These are phyloP conservation scores for Bilobella aurantiaca DNA, from an alignment of 1,140 invertebrate species.

Conservation along the genomic window DNA sequence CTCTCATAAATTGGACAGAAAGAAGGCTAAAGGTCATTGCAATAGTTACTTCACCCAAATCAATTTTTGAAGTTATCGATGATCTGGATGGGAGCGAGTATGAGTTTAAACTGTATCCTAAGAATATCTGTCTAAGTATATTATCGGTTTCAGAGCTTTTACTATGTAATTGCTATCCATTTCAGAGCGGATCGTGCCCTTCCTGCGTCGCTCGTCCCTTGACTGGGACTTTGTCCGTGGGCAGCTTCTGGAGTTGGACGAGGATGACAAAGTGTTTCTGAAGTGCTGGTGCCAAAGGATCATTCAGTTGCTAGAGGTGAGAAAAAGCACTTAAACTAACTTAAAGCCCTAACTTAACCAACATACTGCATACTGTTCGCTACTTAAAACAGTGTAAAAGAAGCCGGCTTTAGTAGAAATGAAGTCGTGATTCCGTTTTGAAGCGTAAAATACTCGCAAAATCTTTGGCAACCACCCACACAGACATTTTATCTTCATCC, in stretches of 20 bases:
- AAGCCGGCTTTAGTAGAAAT: no score
- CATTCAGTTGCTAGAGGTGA: constrained; percentile 29
- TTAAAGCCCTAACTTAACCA: background rate
- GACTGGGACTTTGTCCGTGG: constrained; percentile 33
- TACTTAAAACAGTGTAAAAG: no score
- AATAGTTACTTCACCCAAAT: no score
- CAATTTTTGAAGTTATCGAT: no score
- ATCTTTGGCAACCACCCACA: no score
- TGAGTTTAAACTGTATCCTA: background rate
- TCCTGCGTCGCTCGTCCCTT: constrained; percentile 25
- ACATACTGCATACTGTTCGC: no score
- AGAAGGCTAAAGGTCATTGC: no score
- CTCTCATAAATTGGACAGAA: no score
- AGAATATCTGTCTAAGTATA: background rate
- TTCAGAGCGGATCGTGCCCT: constrained; percentile 28
- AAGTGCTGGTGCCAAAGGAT: constrained; percentile 32
- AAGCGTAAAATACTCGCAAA: no score
- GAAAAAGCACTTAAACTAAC: background rate
- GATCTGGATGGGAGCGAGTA: background rate
- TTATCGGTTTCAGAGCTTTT: background rate
- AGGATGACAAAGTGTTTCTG: constrained; percentile 31
- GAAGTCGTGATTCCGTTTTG: no score
- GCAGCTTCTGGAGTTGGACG: constrained; percentile 28
- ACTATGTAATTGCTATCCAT: background rate
- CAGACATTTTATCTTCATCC: no score